These are phyloP conservation scores for Ephialtes manifestator DNA, from an alignment of 2,888 invertebrate species.

Conservation along the genomic window DNA sequence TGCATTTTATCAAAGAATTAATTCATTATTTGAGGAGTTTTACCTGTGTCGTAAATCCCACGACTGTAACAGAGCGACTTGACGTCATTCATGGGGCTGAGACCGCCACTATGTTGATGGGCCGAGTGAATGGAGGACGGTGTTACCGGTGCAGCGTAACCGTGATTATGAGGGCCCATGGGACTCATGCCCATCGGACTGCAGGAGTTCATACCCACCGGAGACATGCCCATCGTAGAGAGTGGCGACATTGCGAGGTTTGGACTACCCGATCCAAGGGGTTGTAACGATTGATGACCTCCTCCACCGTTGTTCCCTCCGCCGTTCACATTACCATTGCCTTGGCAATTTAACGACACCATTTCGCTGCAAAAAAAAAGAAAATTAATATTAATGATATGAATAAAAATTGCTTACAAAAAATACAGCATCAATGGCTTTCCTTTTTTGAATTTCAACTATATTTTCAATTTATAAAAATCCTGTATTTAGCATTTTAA, in stretches of 20 bases:
- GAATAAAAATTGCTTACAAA: background rate
- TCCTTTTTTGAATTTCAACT: background rate
- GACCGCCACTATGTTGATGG: conserved; percentile 80
- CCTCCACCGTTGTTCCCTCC: conserved; percentile 75
- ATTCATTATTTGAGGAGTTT: conserved; percentile 7
- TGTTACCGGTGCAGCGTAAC: conserved; percentile 83
- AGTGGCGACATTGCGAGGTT: conserved; percentile 83
- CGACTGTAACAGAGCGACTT: conserved; percentile 83
- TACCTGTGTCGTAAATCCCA: conserved; percentile 81
- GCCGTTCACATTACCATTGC: conserved; percentile 73
- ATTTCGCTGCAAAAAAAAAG: conserved; percentile 77
- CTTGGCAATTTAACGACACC: conserved; percentile 80
- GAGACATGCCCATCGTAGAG: conserved; percentile 84
- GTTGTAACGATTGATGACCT: conserved; percentile 79
- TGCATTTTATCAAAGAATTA: too few relatives aligned
- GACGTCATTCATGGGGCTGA: conserved; percentile 83
- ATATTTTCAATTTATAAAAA: background rate
- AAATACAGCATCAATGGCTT: background rate
- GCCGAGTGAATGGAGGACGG: conserved; percentile 82
- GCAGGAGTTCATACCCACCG: conserved; percentile 81
- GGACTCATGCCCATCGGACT: conserved; percentile 83
- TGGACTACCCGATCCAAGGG: conserved; percentile 82
- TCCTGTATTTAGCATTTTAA: too few relatives aligned
- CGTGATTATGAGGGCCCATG: conserved; percentile 83
- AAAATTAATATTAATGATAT: background rate